Conservation (phyloP, 2,113 vertebrate genomes). For the Heterotis niloticus region DNA sequence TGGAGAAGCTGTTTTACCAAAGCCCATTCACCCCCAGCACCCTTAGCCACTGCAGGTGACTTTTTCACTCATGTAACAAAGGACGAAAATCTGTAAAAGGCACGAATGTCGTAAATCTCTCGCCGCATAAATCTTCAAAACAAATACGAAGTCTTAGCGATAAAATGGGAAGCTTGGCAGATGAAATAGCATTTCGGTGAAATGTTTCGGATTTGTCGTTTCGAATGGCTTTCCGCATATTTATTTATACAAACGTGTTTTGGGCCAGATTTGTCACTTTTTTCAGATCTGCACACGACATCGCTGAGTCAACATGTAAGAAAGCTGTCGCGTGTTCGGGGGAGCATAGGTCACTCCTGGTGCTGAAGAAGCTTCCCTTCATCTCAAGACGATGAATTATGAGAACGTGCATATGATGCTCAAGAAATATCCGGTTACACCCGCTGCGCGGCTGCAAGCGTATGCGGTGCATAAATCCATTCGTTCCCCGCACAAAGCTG, state of each 20-base stretch:
- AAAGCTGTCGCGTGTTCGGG: no score
- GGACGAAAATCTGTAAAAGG: neutral
- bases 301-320: no score
- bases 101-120: neutral
- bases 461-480: slow-evolving; percentile 31
- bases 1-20: neutral
- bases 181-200: no score
- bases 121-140: neutral
- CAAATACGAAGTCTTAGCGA: no score
- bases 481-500: slow-evolving; percentile 33
- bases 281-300: no score
- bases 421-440: slow-evolving; percentile 40
- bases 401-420: slow-evolving; percentile 23
- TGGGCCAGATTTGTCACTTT: no score
- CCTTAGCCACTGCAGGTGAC: neutral
- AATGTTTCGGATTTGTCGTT: no score
- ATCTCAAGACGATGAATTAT: slow-evolving; percentile 28
- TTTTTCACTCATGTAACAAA: neutral
- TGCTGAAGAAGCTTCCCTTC: neutral
- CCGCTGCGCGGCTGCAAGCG: slow-evolving; percentile 36
- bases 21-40: neutral
- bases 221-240: no score
- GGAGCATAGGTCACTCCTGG: no score
- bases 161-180: no score
- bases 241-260: no score